Conservation (phyloP, 2,113 vertebrate species). For the Crotophaga sulcirostris region DNA sequence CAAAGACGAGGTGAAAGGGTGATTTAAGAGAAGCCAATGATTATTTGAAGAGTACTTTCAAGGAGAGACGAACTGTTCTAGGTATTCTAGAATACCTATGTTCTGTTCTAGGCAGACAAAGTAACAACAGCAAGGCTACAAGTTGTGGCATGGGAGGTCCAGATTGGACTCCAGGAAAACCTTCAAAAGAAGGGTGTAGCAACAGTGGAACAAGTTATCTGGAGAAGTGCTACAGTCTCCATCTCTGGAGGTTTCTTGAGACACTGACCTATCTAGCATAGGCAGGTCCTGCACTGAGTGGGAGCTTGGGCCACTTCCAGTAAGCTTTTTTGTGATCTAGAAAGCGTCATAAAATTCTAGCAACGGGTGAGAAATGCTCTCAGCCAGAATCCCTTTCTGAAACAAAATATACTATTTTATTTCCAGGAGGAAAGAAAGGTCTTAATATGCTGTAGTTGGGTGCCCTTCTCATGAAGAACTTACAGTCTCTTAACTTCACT, state of each 20-base stretch:
- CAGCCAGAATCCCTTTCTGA: background rate
- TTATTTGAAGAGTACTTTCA: background rate
- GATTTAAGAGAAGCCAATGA: background rate
- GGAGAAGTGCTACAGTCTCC: background rate
- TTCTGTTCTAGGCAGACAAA: too few species aligned
- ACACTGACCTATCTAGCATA: background rate
- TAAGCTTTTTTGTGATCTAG: background rate
- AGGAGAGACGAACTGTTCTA: background rate
- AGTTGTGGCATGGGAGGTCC: too few species aligned
- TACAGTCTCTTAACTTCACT: background rate
- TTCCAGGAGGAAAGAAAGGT: background rate
- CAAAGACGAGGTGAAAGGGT: background rate
- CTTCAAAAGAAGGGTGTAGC: background rate
- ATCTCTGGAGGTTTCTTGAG: accelerated
- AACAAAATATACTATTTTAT: background rate
- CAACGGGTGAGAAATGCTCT: background rate
- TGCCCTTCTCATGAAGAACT: background rate
- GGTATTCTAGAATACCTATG: too few species aligned
- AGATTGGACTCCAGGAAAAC: background rate
- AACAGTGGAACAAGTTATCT: background rate
- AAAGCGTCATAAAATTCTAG: background rate
- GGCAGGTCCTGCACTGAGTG: background rate
- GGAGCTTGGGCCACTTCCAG: background rate
- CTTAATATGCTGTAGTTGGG: background rate
- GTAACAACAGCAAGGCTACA: background rate